Percentiles rank a stretch among this genome's conserved stretches.
These are phyloP conservation scores for Limanda limanda DNA, from an alignment of 2,113 vertebrate species.

Conservation along the genomic window DNA sequence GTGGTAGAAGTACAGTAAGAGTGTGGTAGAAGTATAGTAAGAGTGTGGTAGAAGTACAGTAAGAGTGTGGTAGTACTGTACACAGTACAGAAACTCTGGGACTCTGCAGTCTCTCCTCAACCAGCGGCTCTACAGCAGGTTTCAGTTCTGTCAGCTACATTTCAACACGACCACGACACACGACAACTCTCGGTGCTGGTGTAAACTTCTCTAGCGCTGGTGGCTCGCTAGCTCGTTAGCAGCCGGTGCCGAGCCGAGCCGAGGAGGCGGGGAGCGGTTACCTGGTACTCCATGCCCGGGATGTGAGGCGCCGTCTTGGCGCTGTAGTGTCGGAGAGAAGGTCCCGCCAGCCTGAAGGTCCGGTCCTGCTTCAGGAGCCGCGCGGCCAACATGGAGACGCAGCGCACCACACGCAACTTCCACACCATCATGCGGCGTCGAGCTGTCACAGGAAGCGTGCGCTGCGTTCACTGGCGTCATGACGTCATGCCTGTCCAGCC, in stretches of 20 bases:
- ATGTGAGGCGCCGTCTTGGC: constrained; percentile 80
- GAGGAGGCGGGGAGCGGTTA: constrained; percentile 41
- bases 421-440: constrained; percentile 56
- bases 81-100: neutral
- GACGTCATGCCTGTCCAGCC: neutral
- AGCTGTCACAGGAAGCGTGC: constrained; percentile 36
- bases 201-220: constrained; percentile 18
- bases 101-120: too few relatives aligned
- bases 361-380: constrained; percentile 40
- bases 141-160: too few relatives aligned
- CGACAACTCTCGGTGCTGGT: neutral
- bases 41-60: too few relatives aligned
- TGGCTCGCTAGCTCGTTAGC: constrained; percentile 50
- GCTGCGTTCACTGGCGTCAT: neutral
- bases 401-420: constrained; percentile 44
- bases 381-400: constrained; percentile 34
- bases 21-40: too few relatives aligned
- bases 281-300: constrained; percentile 91
- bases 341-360: neutral
- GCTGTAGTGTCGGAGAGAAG: constrained; percentile 61
- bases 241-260: neutral
- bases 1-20: too few relatives aligned
- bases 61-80: too few relatives aligned
- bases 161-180: neutral
- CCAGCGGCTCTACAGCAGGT: too few relatives aligned